These are phyloP conservation scores for Scotopteryx bipunctaria DNA, from an alignment of 2,888 invertebrate genomes.

Conservation along the genomic window DNA sequence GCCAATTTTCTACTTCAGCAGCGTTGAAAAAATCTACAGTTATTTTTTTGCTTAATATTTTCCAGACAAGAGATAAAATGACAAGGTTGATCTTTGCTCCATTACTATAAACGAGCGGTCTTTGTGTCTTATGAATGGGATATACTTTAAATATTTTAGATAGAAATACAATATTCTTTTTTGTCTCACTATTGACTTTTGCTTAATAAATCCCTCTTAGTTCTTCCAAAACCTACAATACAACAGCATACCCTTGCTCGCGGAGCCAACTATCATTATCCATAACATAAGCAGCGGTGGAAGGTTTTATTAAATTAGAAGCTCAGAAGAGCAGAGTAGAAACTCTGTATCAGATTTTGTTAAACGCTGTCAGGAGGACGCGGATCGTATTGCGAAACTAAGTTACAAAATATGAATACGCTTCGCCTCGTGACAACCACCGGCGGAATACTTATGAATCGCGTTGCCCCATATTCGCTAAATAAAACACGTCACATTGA, in stretches of 20 bases:
- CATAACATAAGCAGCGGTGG: too few species aligned
- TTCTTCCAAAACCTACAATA: too few species aligned
- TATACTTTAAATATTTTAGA: too few species aligned
- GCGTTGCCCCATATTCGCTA: conserved; percentile 16
- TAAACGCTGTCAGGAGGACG: neutral
- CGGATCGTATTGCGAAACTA: conserved; percentile 11
- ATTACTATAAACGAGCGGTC: conserved; percentile 35
- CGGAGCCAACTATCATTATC: too few species aligned
- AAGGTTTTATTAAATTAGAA: too few species aligned
- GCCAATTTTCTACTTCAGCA: conserved; percentile 26
- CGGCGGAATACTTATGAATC: conserved; percentile 17
- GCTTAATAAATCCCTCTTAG: too few species aligned
- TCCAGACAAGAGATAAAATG: conserved; percentile 17
- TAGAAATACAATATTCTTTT: neutral
- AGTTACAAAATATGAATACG: conserved; percentile 49
- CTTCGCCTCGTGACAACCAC: conserved; percentile 37
- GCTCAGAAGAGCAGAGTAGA: too few species aligned
- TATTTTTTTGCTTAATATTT: conserved; percentile 14
- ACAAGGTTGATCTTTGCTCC: conserved; percentile 23
- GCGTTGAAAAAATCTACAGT: conserved; percentile 11
- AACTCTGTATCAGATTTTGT: too few species aligned
- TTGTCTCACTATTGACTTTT: too few species aligned
- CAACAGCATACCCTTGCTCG: too few species aligned
- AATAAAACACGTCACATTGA: conserved; percentile 10
- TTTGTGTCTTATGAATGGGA: conserved; percentile 6